These are phyloP conservation scores for Amphipoea lucens DNA, from an alignment of 2,888 invertebrate species.

Conservation along the genomic window DNA sequence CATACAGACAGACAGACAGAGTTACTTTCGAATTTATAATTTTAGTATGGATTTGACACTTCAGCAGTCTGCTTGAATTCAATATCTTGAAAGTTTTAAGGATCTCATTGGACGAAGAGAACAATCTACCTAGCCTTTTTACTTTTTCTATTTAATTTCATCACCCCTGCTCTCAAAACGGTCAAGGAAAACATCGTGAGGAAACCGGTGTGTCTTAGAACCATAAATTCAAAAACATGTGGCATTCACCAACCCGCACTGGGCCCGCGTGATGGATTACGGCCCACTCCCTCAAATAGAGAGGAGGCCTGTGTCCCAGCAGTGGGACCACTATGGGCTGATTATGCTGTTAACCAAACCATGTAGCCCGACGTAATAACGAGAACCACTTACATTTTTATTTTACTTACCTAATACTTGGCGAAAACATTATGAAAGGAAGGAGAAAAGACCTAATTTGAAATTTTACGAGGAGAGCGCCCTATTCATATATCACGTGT, in stretches of 20 bases:
- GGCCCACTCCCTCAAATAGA: neutral
- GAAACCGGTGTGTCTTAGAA: neutral
- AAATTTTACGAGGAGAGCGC: constrained; percentile 54
- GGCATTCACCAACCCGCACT: neutral
- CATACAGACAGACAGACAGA: too few relatives aligned
- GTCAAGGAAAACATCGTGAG: neutral
- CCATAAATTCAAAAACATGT: neutral
- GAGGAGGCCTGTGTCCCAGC: neutral
- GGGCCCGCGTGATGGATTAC: neutral
- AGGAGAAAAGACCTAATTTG: constrained; percentile 51
- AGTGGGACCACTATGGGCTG: neutral
- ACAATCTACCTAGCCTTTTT: neutral
- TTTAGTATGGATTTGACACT: neutral
- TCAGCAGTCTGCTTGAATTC: constrained; percentile 5
- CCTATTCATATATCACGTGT: constrained; percentile 51
- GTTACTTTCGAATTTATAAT: too few relatives aligned
- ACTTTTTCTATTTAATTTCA: neutral
- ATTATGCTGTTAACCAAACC: neutral
- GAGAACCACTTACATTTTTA: constrained; percentile 20
- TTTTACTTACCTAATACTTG: constrained; percentile 13
- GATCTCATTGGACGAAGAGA: neutral
- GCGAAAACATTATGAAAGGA: constrained; percentile 43
- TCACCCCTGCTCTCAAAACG: neutral
- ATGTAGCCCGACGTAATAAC: constrained; percentile 3
- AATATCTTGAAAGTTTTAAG: constrained; percentile 9